Conservation (phyloP, 2,113 vertebrate species). For the Hypocryptadius cinnamomeus region DNA sequence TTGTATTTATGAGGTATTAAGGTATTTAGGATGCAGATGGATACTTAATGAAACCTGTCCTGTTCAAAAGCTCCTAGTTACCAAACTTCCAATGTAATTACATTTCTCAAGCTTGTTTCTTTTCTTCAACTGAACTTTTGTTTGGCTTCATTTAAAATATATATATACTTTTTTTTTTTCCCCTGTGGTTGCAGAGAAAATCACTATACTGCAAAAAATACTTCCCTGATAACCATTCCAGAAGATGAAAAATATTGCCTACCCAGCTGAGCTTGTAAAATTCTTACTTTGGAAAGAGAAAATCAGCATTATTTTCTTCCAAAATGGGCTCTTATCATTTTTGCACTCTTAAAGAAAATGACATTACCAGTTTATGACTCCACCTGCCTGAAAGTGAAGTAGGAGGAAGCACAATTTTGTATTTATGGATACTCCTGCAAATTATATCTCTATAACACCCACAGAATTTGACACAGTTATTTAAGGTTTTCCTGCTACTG, state of each 20-base stretch:
- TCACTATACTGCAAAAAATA: background rate
- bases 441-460: background rate
- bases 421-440: background rate
- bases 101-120: background rate
- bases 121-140: background rate
- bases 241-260: slow-evolving; percentile 12
- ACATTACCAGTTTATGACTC: background rate
- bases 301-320: background rate
- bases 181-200: background rate
- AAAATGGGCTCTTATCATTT: background rate
- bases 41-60: background rate
- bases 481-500: background rate
- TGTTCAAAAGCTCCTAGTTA: background rate
- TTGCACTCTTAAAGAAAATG: background rate
- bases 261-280: background rate
- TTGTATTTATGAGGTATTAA: background rate
- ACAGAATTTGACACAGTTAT: background rate
- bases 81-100: background rate
- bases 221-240: background rate
- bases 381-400: background rate
- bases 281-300: background rate
- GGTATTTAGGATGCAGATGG: background rate
- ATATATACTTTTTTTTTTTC: background rate
- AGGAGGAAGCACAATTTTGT: background rate
- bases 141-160: background rate